phyloP scores from a whole-genome alignment of 2,797 vertebrate species.

The Podarcis siculus region DNA sequence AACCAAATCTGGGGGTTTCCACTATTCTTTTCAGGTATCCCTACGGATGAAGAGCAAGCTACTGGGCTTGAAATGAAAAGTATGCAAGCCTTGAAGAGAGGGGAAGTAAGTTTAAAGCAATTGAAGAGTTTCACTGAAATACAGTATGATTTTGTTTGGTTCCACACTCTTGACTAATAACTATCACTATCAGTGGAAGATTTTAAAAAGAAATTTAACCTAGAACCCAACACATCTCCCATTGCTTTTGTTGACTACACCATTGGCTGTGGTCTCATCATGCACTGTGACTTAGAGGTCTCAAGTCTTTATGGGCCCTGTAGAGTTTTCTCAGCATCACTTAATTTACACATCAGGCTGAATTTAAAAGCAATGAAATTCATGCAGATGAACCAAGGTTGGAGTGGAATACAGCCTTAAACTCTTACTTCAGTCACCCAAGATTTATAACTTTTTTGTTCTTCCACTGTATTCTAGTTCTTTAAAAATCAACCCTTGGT shows the following conservation, averaged over 20 bases:
- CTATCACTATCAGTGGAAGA: neutral
- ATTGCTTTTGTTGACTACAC: too few species aligned
- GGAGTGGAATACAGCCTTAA: neutral
- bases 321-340: neutral
- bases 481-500: neutral
- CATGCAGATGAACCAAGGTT: neutral
- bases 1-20: neutral
- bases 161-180: too few species aligned
- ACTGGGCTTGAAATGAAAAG: slow-evolving; percentile 81
- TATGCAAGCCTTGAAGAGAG: slow-evolving; percentile 77
- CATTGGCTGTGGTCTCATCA: too few species aligned
- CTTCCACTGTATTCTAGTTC: neutral
- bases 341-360: neutral
- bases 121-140: neutral
- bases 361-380: neutral
- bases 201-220: neutral
- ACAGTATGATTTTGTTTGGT: neutral
- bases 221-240: too few species aligned
- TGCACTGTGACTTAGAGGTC: neutral
- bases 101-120: slow-evolving; percentile 70
- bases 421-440: neutral
- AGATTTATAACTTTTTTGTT: rapidly evolving
- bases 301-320: too few species aligned
- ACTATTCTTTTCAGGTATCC: slow-evolving; percentile 73
- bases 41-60: slow-evolving; percentile 85